Percentiles rank a stretch among this genome's conserved stretches.
Conservation (phyloP, 2,888 invertebrate species). For the Gymnocheta viridis region DNA sequence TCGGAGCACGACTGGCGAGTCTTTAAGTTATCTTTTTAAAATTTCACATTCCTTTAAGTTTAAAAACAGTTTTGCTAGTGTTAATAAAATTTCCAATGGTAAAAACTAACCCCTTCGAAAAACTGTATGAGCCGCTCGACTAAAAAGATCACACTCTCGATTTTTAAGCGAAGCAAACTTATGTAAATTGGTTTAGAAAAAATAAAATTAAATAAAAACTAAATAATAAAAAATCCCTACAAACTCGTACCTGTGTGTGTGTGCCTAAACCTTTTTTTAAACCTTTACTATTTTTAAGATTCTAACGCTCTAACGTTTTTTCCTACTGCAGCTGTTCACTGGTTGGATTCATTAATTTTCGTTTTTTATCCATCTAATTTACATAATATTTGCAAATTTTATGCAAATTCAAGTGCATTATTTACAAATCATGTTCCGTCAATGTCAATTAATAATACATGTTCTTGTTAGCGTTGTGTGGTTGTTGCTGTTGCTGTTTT, state of each 20-base stretch:
- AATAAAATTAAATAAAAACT: conserved; percentile 1
- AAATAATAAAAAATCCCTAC: conserved; percentile 37
- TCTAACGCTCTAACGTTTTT: conserved; percentile 35
- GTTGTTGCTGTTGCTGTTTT: conserved; percentile 1
- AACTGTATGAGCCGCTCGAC: background rate
- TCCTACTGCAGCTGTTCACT: conserved; percentile 54
- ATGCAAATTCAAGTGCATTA: conserved; percentile 80
- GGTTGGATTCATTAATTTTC: conserved; percentile 23
- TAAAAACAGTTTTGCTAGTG: background rate
- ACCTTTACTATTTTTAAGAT: conserved; percentile 22
- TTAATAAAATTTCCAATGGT: background rate
- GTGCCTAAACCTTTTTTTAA: conserved; percentile 7
- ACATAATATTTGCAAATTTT: conserved; percentile 71
- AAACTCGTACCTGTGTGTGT: conserved; percentile 29
- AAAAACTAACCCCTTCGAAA: conserved; percentile 46
- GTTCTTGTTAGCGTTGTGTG: conserved; percentile 63
- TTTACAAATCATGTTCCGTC: conserved; percentile 79
- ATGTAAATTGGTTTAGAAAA: conserved; percentile 62
- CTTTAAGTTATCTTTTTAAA: too few relatives aligned
- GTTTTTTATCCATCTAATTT: conserved; percentile 59
- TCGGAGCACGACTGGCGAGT: too few relatives aligned
- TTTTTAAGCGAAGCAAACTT: conserved; percentile 38
- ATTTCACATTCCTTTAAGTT: background rate
- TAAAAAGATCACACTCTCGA: conserved; percentile 27
- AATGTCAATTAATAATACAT: conserved; percentile 76